Conservation (phyloP, 1,140 invertebrate species). For the Camponotus vicinus region DNA sequence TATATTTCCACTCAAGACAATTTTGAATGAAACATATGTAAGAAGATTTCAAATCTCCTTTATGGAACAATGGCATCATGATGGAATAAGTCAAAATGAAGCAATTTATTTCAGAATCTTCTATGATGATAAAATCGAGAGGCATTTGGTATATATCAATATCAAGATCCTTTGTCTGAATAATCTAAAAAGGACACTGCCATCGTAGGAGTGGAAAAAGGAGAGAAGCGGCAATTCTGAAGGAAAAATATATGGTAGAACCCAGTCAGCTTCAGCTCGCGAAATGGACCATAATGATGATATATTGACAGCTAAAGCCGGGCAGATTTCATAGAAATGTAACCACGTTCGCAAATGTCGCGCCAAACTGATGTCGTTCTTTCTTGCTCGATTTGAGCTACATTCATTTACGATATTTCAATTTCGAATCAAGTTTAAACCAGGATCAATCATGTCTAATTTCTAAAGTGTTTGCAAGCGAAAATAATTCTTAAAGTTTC, state of each 20-base stretch:
- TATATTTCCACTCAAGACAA: neutral
- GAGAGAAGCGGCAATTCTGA: neutral
- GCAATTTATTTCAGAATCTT: constrained; percentile 38
- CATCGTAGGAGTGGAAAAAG: no score
- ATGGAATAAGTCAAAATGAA: constrained; percentile 4
- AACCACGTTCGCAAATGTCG: constrained; percentile 23
- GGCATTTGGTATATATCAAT: neutral
- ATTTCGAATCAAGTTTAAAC: constrained; percentile 4
- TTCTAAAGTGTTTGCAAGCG: neutral
- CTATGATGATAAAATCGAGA: constrained; percentile 17
- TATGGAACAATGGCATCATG: constrained; percentile 17
- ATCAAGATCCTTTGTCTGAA: constrained; percentile 37
- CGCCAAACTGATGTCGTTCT: neutral
- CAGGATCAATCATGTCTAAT: neutral
- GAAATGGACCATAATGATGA: constrained; percentile 51
- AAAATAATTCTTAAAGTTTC: constrained; percentile 10
- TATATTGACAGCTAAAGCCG: constrained; percentile 43
- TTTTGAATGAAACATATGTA: constrained; percentile 35
- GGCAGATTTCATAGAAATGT: neutral
- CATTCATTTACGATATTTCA: constrained; percentile 2
- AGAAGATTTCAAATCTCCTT: neutral
- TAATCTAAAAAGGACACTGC: constrained; percentile 30
- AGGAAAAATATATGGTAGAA: constrained; percentile 7
- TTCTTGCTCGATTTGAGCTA: neutral
- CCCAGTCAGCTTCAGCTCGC: neutral